Evolutionary conservation across 2,113 vertebrate genomes (phyloP).

Genomic region (Dolichallabes microphthalmus): DNA sequence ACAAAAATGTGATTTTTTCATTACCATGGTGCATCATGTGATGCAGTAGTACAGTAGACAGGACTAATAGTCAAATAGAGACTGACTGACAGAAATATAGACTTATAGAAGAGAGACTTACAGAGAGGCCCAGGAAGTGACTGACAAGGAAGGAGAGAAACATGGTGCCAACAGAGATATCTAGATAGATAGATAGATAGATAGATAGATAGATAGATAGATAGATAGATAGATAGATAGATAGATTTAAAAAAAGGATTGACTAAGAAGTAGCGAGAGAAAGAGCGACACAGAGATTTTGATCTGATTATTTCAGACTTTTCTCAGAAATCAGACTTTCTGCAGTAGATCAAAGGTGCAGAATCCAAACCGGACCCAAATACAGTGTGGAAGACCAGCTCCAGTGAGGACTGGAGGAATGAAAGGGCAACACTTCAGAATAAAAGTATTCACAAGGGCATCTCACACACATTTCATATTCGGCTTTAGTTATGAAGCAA

Average conservation of each 20-base stretch:
- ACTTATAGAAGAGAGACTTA: background rate
- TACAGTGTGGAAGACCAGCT: background rate
- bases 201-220: background rate
- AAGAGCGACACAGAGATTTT: background rate
- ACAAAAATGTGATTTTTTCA: background rate
- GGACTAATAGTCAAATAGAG: background rate
- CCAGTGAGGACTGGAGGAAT: background rate
- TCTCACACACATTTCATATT: background rate
- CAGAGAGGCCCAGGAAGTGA: too few relatives aligned
- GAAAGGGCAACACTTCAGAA: background rate
- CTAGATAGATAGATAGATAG: background rate
- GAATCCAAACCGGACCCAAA: background rate
- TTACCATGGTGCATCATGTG: background rate
- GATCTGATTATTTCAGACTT: background rate
- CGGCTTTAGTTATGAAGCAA: background rate
- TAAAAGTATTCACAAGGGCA: background rate
- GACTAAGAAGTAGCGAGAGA: background rate
- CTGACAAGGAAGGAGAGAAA: too few relatives aligned
- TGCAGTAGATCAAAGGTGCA: background rate
- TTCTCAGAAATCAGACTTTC: background rate
- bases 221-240: background rate
- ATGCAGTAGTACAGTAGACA: background rate
- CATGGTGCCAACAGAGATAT: too few relatives aligned
- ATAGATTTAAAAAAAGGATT: background rate
- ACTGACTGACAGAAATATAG: background rate